Evolutionary conservation across 2,797 vertebrate species (phyloP), one percentile per base, ranked within the genome.

Genomic region (Champsocephalus gunnari): DNA sequence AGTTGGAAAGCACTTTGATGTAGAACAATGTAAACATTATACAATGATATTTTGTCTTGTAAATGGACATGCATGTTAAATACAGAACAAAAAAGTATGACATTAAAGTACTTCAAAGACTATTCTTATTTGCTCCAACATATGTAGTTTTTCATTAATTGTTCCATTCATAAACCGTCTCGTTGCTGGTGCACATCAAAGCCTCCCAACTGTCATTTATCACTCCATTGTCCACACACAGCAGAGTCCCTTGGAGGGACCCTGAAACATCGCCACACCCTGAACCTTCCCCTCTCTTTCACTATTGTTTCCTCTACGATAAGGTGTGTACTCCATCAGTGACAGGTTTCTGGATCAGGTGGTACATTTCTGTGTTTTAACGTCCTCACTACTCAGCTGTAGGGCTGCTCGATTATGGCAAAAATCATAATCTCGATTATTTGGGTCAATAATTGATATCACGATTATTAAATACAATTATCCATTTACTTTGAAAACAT

Each of bases 1-100:
- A 16, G 61, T 32, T 73, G 13, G 16, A 16, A 79, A 66, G 43
- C 45, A 8, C 87, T 92, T 89, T 89, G 84, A 88, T 85, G 79
- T 67, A 17, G 72, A 38, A 12, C 21, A 61, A 41, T 60, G 66
- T 67, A 74, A 74, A 82, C 73, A 71, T 44, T 41, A 11, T 47
- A 21, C 64, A 67, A 66, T 62, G 43, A 38, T 54, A 56, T 70
- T 59, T 70, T 56, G 19, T 61, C 13, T 3, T 17, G 32, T 73
- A 54, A 67, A 71, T 38, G 12, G 19, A 59, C 59, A 54, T 75
- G 57, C 71, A 68, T 58, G 61, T 68, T 71, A 74, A 44, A 14
- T 12, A 75, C 10, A 13, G 19, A 55, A 78, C 53, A 81, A 73
- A 64, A 44, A 61, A 60, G 53, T 58, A 69, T 49, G 53, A 38